Base-by-base conservation (phyloP, 2,113 vertebrate genomes). In the Pomatostomus ruficeps region DNA sequence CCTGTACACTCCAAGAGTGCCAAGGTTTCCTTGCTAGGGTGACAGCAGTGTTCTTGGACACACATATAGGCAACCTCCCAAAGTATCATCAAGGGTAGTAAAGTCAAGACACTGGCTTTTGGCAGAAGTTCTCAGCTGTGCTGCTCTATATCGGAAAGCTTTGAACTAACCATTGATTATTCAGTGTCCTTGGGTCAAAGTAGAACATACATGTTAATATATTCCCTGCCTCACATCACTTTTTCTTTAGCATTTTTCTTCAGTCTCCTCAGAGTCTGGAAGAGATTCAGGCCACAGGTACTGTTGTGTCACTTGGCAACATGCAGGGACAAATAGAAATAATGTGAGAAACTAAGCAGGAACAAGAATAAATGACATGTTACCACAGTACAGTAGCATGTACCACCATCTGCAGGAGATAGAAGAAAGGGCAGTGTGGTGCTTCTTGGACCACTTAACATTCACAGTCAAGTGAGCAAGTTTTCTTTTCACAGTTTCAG, bases 11-110 rank as follows among this genome's bases (percentile, higher is more conserved):
- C 12, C 43, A 43, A 26, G 10, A 45, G 22, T 46, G 54, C 29
- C 25, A 58, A 58, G 26, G 11, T 24, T 83, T 74, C 22, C 15
- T 28, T 22, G 25, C 9, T 9, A 49, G 28, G 12, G 11, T 42
- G 45, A 65, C 3, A 40, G 25, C 12, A 54, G 10, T 15, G 10
- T 48, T 78, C 40, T 26, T 40, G 17, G 74, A 63, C 33, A 68
- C 4, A 54, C 19, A 72, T 9, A 40, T 1, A 43, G 54, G 11
- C 6, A 55, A n/a, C 7, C 9, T 65, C 36, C 5, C 1, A 4
- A 81, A 74, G 57, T 38, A n/a, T 25, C 25, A 31, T 13, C 10
- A 52, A 45, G 6, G 46, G 17, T 8, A 81, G 21, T 7, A 25
- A 77, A 77, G 11, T 55, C 40, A 77, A 85, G 36, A 13, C 36